Conservation (phyloP, 2,888 invertebrate genomes). For the Cataglyphis albicans region DNA sequence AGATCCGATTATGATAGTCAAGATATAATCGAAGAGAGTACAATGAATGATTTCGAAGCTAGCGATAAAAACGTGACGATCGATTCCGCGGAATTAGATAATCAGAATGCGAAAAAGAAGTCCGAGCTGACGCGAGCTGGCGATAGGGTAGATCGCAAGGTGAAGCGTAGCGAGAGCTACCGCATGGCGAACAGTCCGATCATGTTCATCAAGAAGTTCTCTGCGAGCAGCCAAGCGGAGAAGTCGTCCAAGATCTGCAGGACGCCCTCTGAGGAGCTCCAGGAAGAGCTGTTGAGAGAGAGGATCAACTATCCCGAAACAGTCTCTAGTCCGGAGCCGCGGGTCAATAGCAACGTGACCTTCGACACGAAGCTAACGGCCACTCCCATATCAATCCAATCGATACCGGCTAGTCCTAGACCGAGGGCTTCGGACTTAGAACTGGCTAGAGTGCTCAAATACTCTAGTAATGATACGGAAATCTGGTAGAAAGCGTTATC, state of each 20-base stretch:
- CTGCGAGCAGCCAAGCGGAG: slow-evolving; percentile 70
- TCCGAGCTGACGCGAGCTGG: slow-evolving; percentile 5
- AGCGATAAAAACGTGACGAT: neutral
- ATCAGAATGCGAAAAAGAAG: slow-evolving; percentile 26
- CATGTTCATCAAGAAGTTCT: slow-evolving; percentile 88
- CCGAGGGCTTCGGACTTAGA: slow-evolving; percentile 89
- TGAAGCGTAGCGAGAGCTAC: slow-evolving; percentile 94
- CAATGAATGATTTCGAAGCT: slow-evolving; percentile 2
- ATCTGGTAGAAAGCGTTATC: slow-evolving; percentile 89
- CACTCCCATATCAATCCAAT: slow-evolving; percentile 59
- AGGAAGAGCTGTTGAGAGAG: slow-evolving; percentile 88
- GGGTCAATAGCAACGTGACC: slow-evolving; percentile 80
- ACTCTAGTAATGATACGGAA: slow-evolving; percentile 90
- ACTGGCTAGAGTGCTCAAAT: slow-evolving; percentile 89
- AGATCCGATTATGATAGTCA: slow-evolving; percentile 45
- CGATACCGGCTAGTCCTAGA: slow-evolving; percentile 87
- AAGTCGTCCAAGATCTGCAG: slow-evolving; percentile 81
- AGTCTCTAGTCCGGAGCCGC: slow-evolving; percentile 86
- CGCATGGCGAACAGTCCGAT: slow-evolving; percentile 92
- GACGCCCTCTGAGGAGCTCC: slow-evolving; percentile 84
- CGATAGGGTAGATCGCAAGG: slow-evolving; percentile 84
- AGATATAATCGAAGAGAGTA: slow-evolving; percentile 38
- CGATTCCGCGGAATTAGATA: slow-evolving; percentile 44
- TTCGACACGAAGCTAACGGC: slow-evolving; percentile 82
- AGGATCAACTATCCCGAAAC: slow-evolving; percentile 91